Percentiles rank a stretch among this genome's conserved stretches.
Evolutionary conservation across 2,888 invertebrate genomes (phyloP).

Genomic region (Ochlodes sylvanus): DNA sequence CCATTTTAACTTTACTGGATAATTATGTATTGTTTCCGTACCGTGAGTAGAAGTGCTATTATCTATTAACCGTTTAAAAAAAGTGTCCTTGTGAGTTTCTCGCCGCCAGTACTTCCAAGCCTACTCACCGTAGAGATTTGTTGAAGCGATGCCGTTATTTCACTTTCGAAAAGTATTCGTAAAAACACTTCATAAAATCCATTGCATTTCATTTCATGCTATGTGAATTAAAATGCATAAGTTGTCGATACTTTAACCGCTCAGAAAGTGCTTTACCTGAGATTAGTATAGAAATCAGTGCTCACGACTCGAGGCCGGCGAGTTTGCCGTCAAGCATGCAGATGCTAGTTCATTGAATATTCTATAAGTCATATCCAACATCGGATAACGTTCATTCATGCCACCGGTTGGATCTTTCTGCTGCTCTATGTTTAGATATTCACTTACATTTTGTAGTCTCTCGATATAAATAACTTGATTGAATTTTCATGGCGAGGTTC

Average conservation of each 20-base stretch:
- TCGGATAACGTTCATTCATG: slow-evolving; percentile 24
- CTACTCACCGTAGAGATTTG: too few relatives aligned
- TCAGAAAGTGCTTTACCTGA: slow-evolving; percentile 8
- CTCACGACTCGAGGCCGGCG: slow-evolving; percentile 10
- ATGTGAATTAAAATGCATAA: neutral
- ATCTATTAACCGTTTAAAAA: too few relatives aligned
- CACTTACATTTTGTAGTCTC: slow-evolving; percentile 7
- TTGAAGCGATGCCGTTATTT: too few relatives aligned
- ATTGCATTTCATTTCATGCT: too few relatives aligned
- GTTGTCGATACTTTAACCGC: neutral
- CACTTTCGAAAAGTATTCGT: too few relatives aligned
- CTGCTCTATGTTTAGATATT: slow-evolving; percentile 5
- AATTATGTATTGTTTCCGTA: too few relatives aligned
- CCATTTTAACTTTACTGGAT: too few relatives aligned
- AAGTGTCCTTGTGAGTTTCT: too few relatives aligned
- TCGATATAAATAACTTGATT: slow-evolving; percentile 9
- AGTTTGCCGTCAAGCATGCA: slow-evolving; percentile 20
- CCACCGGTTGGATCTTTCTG: slow-evolving; percentile 14
- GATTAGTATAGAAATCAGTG: slow-evolving; percentile 23
- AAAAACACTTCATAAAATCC: too few relatives aligned
- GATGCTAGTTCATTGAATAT: slow-evolving; percentile 21
- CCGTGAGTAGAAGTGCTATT: too few relatives aligned
- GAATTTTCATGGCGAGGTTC: neutral
- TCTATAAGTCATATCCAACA: slow-evolving; percentile 27
- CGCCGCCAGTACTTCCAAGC: too few relatives aligned